phyloP scores from a whole-genome alignment of 2,113 vertebrate genomes.

The Potamarius usumacintae region DNA sequence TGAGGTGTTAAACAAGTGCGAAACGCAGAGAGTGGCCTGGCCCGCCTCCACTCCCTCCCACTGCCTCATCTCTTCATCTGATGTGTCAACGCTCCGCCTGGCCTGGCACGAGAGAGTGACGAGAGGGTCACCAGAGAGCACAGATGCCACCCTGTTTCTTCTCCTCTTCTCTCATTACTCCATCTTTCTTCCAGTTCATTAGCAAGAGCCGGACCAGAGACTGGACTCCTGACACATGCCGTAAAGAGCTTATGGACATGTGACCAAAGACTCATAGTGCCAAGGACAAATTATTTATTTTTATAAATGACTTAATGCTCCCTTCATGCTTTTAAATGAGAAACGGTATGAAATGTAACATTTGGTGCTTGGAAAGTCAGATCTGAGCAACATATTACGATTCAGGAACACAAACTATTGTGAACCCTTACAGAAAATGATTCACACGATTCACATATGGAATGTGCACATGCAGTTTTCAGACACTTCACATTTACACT shows the following conservation, averaged over 20 bases:
- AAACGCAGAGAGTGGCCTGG: constrained; percentile 55
- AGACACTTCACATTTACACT: not conserved
- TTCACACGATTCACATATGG: not conserved
- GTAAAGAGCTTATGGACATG: constrained; percentile 17
- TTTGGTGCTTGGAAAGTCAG: not conserved
- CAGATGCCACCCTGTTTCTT: constrained; percentile 55
- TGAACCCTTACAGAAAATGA: not conserved
- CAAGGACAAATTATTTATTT: not conserved
- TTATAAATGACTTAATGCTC: too few species aligned
- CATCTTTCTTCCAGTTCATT: constrained; percentile 19
- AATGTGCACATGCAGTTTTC: not conserved
- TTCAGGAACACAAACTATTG: not conserved
- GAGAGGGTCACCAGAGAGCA: constrained; percentile 58
- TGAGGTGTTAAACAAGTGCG: constrained; percentile 61
- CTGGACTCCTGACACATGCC: constrained; percentile 7
- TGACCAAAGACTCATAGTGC: not conserved
- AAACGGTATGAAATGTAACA: not conserved
- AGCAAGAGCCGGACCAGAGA: not conserved
- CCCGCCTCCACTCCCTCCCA: constrained; percentile 55
- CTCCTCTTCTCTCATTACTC: constrained; percentile 5
- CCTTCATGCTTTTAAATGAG: not conserved
- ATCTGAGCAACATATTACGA: not conserved
- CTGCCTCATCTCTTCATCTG: constrained; percentile 58
- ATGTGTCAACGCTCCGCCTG: constrained; percentile 58
- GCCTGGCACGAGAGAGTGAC: constrained; percentile 52